A percentile compares a stretch with the other conserved stretches of the same genome.
Conservation (phyloP, 2,113 vertebrate species). For the Rhodinocichla rosea region DNA sequence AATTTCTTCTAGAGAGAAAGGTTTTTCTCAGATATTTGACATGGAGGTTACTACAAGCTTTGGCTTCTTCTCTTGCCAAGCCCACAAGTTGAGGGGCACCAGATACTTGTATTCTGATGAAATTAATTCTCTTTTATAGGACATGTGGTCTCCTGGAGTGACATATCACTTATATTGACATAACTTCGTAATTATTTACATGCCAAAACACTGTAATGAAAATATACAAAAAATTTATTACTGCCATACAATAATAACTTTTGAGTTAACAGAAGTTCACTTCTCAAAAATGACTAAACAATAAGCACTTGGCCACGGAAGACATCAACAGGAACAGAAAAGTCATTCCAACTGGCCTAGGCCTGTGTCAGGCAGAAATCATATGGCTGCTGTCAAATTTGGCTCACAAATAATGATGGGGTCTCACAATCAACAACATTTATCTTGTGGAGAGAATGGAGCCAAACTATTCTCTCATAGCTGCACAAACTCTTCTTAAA, state of each 20-base stretch:
- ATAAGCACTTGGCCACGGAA: not conserved
- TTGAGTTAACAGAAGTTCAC: not conserved
- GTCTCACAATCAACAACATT: not conserved
- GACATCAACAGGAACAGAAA: not conserved
- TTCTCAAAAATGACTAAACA: not conserved
- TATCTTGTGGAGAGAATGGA: not conserved
- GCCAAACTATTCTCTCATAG: not conserved
- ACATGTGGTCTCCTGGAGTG: not conserved
- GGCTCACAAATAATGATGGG: not conserved
- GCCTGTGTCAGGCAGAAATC: not conserved
- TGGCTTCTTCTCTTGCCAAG: not conserved
- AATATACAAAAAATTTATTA: not conserved
- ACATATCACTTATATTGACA: not conserved
- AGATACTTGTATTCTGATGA: not conserved
- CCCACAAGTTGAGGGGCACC: not conserved
- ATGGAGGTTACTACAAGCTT: not conserved
- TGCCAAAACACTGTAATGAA: not conserved
- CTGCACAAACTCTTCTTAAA: not conserved
- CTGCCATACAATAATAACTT: not conserved
- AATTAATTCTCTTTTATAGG: not conserved
- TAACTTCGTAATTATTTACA: not conserved
- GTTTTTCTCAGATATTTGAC: not conserved
- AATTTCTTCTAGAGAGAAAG: not conserved
- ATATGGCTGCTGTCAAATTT: not conserved
- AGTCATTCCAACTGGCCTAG: not conserved